A percentile compares a stretch with the other conserved stretches of the same genome.
Conservation (phyloP, 2,797 vertebrate species). For the Linurgus olivaceus region DNA sequence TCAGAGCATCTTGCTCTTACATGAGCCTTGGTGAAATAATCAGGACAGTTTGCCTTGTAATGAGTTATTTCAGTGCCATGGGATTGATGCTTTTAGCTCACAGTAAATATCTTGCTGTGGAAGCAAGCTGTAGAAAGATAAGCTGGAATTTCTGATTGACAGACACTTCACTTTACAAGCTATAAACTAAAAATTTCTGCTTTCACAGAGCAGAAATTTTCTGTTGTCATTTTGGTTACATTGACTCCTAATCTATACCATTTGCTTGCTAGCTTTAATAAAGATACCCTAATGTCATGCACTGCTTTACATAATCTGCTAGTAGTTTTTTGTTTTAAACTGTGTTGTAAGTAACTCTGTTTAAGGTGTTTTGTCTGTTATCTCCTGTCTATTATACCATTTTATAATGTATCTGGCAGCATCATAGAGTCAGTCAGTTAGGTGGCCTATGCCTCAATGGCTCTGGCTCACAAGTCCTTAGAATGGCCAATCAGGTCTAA, state of each 20-base stretch:
- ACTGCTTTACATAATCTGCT: neutral
- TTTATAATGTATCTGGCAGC: too few species aligned
- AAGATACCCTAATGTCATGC: neutral
- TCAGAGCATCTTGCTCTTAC: neutral
- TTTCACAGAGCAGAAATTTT: neutral
- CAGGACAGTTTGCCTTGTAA: neutral
- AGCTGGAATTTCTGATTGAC: neutral
- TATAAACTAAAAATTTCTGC: too few species aligned
- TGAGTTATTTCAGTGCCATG: neutral
- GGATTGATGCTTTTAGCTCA: neutral
- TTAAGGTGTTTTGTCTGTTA: neutral
- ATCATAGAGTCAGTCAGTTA: too few species aligned
- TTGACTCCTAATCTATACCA: neutral
- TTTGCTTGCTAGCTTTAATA: neutral
- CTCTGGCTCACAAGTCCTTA: too few species aligned
- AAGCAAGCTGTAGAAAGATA: neutral
- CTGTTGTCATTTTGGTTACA: neutral
- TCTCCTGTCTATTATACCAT: neutral
- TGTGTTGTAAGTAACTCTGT: neutral
- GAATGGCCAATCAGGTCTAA: too few species aligned
- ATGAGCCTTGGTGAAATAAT: neutral
- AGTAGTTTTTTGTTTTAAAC: neutral
- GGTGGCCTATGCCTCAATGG: too few species aligned
- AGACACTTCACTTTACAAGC: neutral
- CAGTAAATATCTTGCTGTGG: neutral